Evolutionary conservation across 2,797 vertebrate genomes (phyloP), one percentile per base, ranked within the genome.

Genomic region (Psittacula echo): DNA sequence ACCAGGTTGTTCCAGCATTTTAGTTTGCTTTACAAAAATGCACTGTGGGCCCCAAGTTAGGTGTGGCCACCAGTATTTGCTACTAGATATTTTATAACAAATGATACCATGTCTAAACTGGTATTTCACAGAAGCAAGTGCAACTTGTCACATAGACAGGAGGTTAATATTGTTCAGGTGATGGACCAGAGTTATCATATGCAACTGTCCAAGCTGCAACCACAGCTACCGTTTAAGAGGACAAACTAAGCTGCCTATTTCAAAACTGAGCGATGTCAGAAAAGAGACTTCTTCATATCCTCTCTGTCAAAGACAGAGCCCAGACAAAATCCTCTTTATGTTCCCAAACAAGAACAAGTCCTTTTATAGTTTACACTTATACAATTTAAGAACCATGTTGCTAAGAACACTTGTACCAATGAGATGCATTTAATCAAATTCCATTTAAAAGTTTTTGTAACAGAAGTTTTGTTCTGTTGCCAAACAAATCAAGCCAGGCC

Each of bases 311-410:
- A 90, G 87, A 66, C 76, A 70, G 41, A 61, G 65, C 45, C 41
- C 73, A 92, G 58, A 95, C 84, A 93, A 87, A 94, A 96, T 85
- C 71, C 41, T 87, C 81, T 94, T 96, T 90, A 89, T 83, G 72
- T 39, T 72, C 58, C 50, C 54, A 62, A 87, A 91, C 60, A 92
- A 94, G 76, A 86, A 84, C 44, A 77, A 86, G 77, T 47, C 64
- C 29, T 81, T 86, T 71, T 81, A 95, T 56, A 93, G 66, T 80
- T 80, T 77, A 68, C 15, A 22, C 51, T 89, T 58, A 53, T 45
- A 67, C 82, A 83, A 76, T 85, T 92, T 90, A 87, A 81, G 26
- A 93, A 64, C 37, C 67, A 26, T 74, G 41, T 75, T 61, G 48
- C 74, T 71, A 15, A 8, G 67, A 76, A 82, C 19, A 71, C 79